These are phyloP conservation scores for Sylvia borin DNA, from an alignment of 2,797 vertebrate species.

Conservation along the genomic window DNA sequence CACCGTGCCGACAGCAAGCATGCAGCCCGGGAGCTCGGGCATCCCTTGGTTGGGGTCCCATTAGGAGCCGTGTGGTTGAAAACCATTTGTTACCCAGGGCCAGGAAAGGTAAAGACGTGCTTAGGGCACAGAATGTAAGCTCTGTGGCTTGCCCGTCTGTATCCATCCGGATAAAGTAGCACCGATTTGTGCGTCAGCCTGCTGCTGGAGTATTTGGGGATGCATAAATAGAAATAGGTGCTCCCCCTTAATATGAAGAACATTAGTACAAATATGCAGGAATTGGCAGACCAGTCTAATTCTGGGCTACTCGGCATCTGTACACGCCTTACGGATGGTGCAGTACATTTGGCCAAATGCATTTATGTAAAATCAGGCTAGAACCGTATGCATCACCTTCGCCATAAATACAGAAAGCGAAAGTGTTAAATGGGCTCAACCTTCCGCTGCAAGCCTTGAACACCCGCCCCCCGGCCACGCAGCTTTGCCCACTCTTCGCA, in stretches of 20 bases:
- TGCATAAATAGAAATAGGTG: not conserved
- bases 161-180: not conserved
- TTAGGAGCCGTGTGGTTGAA: not conserved
- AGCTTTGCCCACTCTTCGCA: rapidly evolving
- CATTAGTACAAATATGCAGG: not conserved
- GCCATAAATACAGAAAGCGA: not conserved
- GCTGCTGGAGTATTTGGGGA: not conserved
- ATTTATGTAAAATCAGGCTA: not conserved
- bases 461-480: rapidly evolving
- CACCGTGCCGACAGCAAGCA: too few species aligned
- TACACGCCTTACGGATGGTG: rapidly evolving
- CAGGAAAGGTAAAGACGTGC: not conserved
- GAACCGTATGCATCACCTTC: not conserved
- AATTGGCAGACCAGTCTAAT: not conserved
- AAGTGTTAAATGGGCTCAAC: rapidly evolving
- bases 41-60: too few species aligned
- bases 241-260: not conserved
- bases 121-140: not conserved
- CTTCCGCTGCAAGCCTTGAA: not conserved
- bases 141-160: not conserved
- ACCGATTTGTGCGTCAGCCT: rapidly evolving
- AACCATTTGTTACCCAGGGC: not conserved
- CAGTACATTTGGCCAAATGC: not conserved
- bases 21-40: too few species aligned
- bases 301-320: not conserved